These are phyloP conservation scores for Physella acuta DNA, from an alignment of 1,140 invertebrate species.

Conservation along the genomic window DNA sequence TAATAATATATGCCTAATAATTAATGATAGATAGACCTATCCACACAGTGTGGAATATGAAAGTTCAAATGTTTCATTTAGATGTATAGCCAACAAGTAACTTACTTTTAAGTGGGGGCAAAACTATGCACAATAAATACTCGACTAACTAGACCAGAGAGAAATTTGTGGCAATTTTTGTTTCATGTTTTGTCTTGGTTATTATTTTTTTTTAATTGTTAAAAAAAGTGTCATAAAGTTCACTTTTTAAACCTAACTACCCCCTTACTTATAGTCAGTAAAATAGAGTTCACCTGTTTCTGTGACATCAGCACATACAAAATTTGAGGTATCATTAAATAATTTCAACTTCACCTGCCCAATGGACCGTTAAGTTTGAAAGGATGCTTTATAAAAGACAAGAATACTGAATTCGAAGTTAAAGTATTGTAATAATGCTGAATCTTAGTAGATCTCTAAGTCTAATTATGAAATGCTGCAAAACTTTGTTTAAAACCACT, in stretches of 20 bases:
- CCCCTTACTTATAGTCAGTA: neutral
- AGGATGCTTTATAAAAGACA: too few species aligned
- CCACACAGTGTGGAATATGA: too few species aligned
- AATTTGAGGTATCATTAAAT: neutral
- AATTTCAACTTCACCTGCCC: neutral
- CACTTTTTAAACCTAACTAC: neutral
- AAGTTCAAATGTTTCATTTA: too few species aligned
- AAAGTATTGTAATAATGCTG: neutral
- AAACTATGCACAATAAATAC: too few species aligned
- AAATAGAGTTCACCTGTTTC: neutral
- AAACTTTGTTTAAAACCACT: neutral
- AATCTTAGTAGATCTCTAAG: neutral
- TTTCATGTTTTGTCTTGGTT: too few species aligned
- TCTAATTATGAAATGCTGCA: neutral
- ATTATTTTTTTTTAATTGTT: neutral
- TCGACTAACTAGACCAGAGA: too few species aligned
- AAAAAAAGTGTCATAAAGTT: neutral
- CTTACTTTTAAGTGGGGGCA: too few species aligned
- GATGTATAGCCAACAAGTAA: too few species aligned
- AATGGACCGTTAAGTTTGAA: neutral
- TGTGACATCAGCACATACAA: neutral
- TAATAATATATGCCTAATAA: too few species aligned
- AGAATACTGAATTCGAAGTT: neutral
- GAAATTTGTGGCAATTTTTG: too few species aligned
- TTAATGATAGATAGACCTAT: too few species aligned